Conservation (phyloP, 2,797 vertebrate genomes). For the Taeniopygia guttata region DNA sequence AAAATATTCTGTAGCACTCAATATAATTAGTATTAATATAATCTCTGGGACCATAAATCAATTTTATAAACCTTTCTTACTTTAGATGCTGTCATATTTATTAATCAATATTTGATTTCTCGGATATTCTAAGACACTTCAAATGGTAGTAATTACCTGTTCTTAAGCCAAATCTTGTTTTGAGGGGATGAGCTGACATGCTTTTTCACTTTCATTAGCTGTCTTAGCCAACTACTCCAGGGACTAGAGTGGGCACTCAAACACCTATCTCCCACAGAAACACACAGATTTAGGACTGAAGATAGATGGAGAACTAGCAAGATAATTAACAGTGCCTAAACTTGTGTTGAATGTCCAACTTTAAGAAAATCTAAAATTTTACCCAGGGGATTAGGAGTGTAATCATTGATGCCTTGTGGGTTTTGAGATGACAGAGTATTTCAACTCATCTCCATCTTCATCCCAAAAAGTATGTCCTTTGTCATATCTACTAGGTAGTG, state of each 20-base stretch:
- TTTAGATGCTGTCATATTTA: not conserved
- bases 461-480: not conserved
- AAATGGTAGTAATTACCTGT: not conserved
- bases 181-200: not conserved
- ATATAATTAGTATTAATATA: not conserved
- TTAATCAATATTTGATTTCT: not conserved
- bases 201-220: not conserved
- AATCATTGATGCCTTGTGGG: not conserved
- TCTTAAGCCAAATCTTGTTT: not conserved
- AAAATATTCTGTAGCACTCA: not conserved
- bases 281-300: not conserved
- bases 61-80: not conserved
- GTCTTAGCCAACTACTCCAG: not conserved
- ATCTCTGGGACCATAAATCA: not conserved
- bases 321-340: not conserved
- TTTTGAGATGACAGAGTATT: not conserved
- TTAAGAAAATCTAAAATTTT: not conserved
- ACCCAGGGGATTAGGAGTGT: not conserved
- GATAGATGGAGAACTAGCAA: not conserved
- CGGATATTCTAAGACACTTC: not conserved
- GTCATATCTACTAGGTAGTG: not conserved
- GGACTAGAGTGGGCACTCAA: not conserved
- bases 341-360: accelerated
- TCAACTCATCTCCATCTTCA: not conserved
- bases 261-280: not conserved